Conservation (phyloP, 2,797 vertebrate species). For the Esox masquinongy region DNA sequence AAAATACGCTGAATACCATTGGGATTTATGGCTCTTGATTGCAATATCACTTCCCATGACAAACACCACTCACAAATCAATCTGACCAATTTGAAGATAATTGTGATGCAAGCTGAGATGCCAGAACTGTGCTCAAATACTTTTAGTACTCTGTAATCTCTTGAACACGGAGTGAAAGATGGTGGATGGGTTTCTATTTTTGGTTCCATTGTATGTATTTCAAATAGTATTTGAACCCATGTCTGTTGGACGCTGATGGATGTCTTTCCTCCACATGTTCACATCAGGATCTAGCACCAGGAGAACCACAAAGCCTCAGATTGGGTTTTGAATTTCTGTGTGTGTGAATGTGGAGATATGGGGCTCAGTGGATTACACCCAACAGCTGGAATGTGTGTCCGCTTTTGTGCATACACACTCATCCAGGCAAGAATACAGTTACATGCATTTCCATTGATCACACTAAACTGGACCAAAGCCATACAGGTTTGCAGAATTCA, state of each 20-base stretch:
- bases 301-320: slow-evolving; percentile 11
- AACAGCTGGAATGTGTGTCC: slow-evolving; percentile 7
- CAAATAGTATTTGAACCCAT: background rate
- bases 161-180: background rate
- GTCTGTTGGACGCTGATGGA: slow-evolving; percentile 8
- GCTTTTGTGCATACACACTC: background rate
- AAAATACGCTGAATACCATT: slow-evolving; percentile 30
- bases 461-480: slow-evolving; percentile 5
- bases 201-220: background rate
- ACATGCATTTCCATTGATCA: background rate
- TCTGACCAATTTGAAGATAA: background rate
- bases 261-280: slow-evolving; percentile 7
- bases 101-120: slow-evolving; percentile 8
- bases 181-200: background rate
- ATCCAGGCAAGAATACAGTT: background rate
- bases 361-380: slow-evolving; percentile 19
- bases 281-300: slow-evolving; percentile 7
- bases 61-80: slow-evolving; percentile 15
- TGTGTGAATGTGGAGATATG: slow-evolving; percentile 14
- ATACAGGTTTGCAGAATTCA: background rate
- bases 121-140: background rate
- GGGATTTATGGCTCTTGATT: slow-evolving; percentile 6
- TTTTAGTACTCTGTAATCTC: background rate
- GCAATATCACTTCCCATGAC: slow-evolving; percentile 8
- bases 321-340: background rate